A percentile compares a stretch with the other conserved stretches of the same genome.
Evolutionary conservation across 2,888 invertebrate species (phyloP).

Genomic region (Crematogaster levior): DNA sequence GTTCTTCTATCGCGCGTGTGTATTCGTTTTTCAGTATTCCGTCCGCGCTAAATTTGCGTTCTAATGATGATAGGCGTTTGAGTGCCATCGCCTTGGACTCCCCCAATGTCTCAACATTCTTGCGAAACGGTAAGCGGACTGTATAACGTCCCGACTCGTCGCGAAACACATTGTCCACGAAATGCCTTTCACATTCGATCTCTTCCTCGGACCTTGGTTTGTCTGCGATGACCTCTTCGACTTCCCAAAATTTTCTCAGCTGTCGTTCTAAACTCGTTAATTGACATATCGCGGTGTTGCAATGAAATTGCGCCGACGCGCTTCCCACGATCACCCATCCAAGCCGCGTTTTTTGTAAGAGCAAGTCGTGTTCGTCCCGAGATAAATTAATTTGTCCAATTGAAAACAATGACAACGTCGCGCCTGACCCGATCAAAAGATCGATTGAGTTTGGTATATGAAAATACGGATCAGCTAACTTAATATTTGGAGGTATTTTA

Average conservation of each 20-base stretch:
- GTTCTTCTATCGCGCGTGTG: fast-evolving
- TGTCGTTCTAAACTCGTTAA: background rate
- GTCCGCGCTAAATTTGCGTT: background rate
- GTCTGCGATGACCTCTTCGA: background rate
- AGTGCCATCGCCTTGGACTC: background rate
- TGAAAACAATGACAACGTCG: slow-evolving; percentile 36
- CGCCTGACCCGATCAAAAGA: slow-evolving; percentile 47
- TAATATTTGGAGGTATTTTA: slow-evolving; percentile 38
- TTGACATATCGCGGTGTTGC: background rate
- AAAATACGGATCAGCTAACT: slow-evolving; percentile 50
- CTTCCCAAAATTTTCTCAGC: background rate
- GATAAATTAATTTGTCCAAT: slow-evolving; percentile 49
- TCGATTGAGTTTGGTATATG: slow-evolving; percentile 29
- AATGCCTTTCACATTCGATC: background rate
- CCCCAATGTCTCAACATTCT: background rate
- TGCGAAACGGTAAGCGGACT: background rate
- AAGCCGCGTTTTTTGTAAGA: slow-evolving; percentile 54
- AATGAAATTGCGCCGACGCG: too few relatives aligned
- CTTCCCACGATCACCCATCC: slow-evolving; percentile 1
- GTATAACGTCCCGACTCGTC: background rate
- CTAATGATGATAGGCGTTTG: background rate
- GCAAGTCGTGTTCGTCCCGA: background rate
- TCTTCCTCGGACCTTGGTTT: background rate
- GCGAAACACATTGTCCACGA: background rate
- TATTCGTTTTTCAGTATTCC: background rate